phyloP scores from a whole-genome alignment of 1,140 invertebrate genomes.

The Micrasema longulum region DNA sequence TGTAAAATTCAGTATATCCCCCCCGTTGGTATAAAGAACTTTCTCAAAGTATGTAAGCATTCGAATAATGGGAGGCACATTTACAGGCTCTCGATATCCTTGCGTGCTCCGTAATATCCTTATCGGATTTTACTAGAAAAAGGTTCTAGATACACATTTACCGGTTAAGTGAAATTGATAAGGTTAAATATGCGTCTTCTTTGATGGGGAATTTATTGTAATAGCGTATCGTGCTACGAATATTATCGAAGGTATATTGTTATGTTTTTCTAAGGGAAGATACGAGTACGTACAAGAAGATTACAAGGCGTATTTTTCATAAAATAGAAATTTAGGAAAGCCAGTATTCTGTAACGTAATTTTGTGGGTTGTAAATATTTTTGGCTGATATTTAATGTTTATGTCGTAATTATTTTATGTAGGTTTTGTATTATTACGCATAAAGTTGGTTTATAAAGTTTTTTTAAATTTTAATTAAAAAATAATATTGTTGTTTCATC shows the following conservation, averaged over 20 bases:
- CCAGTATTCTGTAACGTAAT: no score
- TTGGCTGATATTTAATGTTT: no score
- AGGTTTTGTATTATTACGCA: no score
- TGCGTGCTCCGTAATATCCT: not conserved
- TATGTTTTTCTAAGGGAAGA: conserved; percentile 14
- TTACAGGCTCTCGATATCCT: not conserved
- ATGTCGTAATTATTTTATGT: no score
- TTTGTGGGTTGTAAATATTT: no score
- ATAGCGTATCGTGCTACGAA: conserved; percentile 22
- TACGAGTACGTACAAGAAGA: not conserved
- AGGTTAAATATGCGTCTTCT: conserved; percentile 40
- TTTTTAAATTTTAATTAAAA: no score
- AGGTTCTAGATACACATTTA: conserved; percentile 33
- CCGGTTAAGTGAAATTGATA: conserved; percentile 42
- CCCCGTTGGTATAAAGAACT: no score
- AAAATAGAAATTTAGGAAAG: no score
- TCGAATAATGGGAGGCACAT: conserved; percentile 10
- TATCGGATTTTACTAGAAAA: conserved; percentile 36
- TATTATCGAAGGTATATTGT: conserved; percentile 19
- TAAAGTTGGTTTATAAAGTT: no score
- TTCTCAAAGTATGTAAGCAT: not conserved
- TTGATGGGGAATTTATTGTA: conserved; percentile 43
- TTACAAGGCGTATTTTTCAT: no score
- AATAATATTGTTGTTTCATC: no score
- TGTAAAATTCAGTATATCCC: no score